Conservation (phyloP, 30 jellyfish, hydroid and myxozoan genomes). For the Rhopilema esculentum region DNA sequence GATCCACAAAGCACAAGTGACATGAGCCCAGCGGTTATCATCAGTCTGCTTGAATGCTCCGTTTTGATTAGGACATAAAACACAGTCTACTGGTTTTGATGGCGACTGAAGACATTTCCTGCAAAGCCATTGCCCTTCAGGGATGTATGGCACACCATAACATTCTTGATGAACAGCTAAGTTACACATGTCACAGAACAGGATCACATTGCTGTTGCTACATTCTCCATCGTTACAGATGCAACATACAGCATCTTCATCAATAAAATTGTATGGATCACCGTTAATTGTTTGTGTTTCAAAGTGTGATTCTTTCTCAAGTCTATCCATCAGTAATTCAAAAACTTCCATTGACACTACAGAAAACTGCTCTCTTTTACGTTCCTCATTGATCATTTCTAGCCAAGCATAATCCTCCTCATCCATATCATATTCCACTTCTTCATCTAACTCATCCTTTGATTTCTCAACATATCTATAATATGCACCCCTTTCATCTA, state of each 20-base stretch:
- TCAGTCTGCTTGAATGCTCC: constrained; percentile 99
- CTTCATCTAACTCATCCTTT: constrained; percentile 93
- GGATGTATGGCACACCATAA: constrained; percentile 99
- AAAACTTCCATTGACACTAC: constrained; percentile 85
- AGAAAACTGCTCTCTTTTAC: constrained; percentile 77
- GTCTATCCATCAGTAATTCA: constrained; percentile 94
- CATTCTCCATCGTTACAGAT: constrained; percentile 99
- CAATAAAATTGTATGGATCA: constrained; percentile 91
- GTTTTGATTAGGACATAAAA: constrained; percentile 91
- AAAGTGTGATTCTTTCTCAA: constrained; percentile 98
- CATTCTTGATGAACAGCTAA: constrained; percentile 99
- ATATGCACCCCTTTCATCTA: constrained; percentile 84
- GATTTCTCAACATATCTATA: constrained; percentile 90
- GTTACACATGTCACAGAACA: constrained; percentile 99
- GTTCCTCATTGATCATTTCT: constrained; percentile 83
- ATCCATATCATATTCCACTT: constrained; percentile 99
- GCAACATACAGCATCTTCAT: constrained; percentile 99
- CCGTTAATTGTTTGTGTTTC: constrained; percentile 97
- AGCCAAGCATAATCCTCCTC: constrained; percentile 98
- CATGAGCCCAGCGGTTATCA: constrained; percentile 97
- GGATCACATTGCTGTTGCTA: constrained; percentile 91
- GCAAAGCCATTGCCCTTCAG: constrained; percentile 99
- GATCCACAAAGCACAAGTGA: constrained; percentile 98
- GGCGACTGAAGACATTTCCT: constrained; percentile 98
- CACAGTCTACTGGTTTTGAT: constrained; percentile 96